Percentiles rank a stretch among this genome's conserved stretches.
Evolutionary conservation across 2,888 invertebrate genomes (phyloP).

Genomic region (Liposcelis brunnea): DNA sequence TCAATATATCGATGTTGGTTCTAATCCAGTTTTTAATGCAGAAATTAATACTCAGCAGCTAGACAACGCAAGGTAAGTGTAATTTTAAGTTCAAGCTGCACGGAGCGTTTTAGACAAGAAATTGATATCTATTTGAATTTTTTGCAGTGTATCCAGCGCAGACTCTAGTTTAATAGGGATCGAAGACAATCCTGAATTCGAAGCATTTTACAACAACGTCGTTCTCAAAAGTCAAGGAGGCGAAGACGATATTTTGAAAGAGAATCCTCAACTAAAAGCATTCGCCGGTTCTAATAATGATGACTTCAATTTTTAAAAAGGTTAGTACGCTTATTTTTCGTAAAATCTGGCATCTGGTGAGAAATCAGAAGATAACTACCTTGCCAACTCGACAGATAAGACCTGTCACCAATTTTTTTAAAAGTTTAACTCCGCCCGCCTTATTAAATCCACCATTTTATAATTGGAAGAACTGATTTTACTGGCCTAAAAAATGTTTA

Average conservation of each 20-base stretch:
- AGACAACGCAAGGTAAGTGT: conserved; percentile 33
- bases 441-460: no score
- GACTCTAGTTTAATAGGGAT: conserved; percentile 49
- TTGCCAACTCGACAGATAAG: no score
- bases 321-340: no score
- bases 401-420: no score
- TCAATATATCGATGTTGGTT: conserved; percentile 48
- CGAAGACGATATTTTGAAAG: neutral
- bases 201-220: conserved; percentile 1
- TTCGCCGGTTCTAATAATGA: neutral
- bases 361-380: no score
- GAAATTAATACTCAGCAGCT: conserved; percentile 32
- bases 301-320: neutral
- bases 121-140: no score
- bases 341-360: no score
- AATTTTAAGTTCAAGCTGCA: conserved; percentile 1
- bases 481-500: no score
- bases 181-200: conserved; percentile 45
- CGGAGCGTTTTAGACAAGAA: neutral
- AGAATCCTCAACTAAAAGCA: neutral
- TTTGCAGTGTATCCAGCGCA: conserved; percentile 33
- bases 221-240: neutral
- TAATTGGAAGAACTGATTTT: no score
- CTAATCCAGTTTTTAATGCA: conserved; percentile 51
- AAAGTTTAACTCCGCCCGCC: no score